Evolutionary conservation across 1,140 invertebrate species (phyloP), one percentile per base, ranked within the genome.

Genomic region (Teleogryllus occipitalis): DNA sequence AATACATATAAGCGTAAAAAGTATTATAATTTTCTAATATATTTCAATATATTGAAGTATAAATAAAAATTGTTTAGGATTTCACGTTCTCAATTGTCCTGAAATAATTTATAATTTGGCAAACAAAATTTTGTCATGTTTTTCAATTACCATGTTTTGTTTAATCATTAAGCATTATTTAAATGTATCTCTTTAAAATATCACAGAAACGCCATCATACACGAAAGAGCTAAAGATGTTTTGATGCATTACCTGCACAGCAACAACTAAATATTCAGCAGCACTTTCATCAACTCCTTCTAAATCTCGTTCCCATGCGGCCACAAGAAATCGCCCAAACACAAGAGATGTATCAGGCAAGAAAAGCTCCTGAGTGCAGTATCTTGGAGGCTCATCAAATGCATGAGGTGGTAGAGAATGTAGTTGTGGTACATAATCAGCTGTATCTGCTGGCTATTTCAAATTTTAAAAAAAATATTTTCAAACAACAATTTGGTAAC

Each of bases 251-350:
- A 88, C 89, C 84, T 93, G 91, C 8, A 94, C 90, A 39, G 94
- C 93, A 75, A 90, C 89, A 73, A 94, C 91, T 47, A 95, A 88
- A 14, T 95, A 88, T 80, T 92, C 90, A 4, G 93, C 92, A 18
- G 93, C 93, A 82, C 89, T 90, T 83, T 94, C 93, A 81, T 94
- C 92, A 49, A 93, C 93, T 47, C 92, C 92, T 80, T 94, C 91
- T 48, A 96, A 88, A 8, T 93, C 94, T 74, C 90, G 89, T 82
- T 96, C 94, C 94, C 94, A 96, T 22, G 94, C 93, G 74, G 92
- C 92, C 8, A 96, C 88, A 86, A 95, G 89, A 81, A 96, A 89
- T 80, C 94, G 88, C 0, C 94, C 94, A 79, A 94, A 88, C 3
- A 95, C 90, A 82, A 95, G 90, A 2, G 92, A 92, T 74, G 91